Evolutionary conservation across 92 coral and sea anemone genomes (phyloP).

Genomic region (Galaxea fascicularis): DNA sequence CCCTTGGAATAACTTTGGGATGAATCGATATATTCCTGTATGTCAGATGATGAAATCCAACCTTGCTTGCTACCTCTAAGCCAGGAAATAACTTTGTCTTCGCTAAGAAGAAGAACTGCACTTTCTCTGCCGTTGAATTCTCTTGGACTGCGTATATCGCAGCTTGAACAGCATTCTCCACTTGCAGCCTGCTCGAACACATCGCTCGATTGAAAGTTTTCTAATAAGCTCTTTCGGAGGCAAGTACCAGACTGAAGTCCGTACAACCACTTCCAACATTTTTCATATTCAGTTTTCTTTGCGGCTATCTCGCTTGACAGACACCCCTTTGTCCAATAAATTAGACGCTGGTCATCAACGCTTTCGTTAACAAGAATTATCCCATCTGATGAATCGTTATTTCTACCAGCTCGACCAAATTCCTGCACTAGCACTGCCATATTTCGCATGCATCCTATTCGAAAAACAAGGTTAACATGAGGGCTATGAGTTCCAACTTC

Average conservation of each 20-base stretch:
- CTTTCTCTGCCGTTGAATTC: conserved; percentile 22
- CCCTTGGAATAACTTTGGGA: conserved; percentile 36
- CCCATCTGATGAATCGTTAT: conserved; percentile 34
- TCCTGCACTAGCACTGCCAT: conserved; percentile 47
- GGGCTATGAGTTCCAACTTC: conserved; percentile 65
- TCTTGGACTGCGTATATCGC: conserved; percentile 3
- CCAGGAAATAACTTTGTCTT: conserved; percentile 50
- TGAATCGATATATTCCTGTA: conserved; percentile 25
- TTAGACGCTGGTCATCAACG: conserved; percentile 46
- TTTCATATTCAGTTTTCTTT: conserved; percentile 28
- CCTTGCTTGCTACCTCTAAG: conserved; percentile 33
- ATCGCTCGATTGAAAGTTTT: conserved; percentile 14
- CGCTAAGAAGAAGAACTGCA: conserved; percentile 35
- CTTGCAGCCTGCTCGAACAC: conserved; percentile 28
- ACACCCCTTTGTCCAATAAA: conserved; percentile 39
- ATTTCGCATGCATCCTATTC: conserved; percentile 61
- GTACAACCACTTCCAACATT: conserved; percentile 45
- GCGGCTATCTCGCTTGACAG: not conserved
- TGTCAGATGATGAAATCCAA: conserved; percentile 41
- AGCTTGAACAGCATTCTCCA: conserved; percentile 53
- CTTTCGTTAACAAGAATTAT: conserved; percentile 33
- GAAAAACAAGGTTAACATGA: conserved; percentile 43
- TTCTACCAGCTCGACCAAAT: conserved; percentile 57
- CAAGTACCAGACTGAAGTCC: conserved; percentile 33
- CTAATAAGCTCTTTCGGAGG: conserved; percentile 25